phyloP scores from a whole-genome alignment of 1,140 invertebrate genomes.

The Cyclina sinensis region DNA sequence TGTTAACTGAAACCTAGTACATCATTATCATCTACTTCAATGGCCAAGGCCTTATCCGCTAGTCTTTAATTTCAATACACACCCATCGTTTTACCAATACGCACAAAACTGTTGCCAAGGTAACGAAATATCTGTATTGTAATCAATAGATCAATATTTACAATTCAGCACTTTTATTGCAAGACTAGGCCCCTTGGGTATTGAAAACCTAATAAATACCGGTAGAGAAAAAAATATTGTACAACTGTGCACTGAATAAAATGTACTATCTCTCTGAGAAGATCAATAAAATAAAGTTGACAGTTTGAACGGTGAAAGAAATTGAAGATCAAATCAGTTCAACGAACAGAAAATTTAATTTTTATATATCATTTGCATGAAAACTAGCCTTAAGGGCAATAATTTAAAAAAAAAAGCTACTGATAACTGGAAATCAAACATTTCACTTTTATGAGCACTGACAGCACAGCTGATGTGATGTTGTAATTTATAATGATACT shows the following conservation, averaged over 20 bases:
- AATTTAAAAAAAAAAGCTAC: not conserved
- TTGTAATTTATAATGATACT: too few relatives aligned
- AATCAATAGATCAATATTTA: constrained; percentile 72
- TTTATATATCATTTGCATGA: constrained; percentile 5
- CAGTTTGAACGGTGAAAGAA: not conserved
- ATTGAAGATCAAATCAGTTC: not conserved
- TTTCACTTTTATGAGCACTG: not conserved
- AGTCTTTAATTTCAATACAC: constrained; percentile 64
- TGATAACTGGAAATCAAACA: not conserved
- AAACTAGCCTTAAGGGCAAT: not conserved
- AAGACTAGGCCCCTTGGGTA: constrained; percentile 33
- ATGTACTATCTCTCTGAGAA: not conserved
- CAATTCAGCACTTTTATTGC: constrained; percentile 63
- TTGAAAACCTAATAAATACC: not conserved
- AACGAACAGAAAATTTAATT: not conserved
- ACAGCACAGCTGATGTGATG: not conserved
- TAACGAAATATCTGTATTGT: constrained; percentile 48
- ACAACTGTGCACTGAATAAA: not conserved
- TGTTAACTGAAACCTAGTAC: constrained; percentile 33
- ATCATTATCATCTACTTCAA: constrained; percentile 33
- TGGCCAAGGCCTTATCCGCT: constrained; percentile 29
- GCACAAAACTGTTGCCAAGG: constrained; percentile 58
- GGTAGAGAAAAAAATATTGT: not conserved
- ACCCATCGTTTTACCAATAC: constrained; percentile 58
- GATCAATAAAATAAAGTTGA: not conserved